Evolutionary conservation across 2,797 vertebrate genomes (phyloP).

Genomic region (Orientallactaga sibirica): DNA sequence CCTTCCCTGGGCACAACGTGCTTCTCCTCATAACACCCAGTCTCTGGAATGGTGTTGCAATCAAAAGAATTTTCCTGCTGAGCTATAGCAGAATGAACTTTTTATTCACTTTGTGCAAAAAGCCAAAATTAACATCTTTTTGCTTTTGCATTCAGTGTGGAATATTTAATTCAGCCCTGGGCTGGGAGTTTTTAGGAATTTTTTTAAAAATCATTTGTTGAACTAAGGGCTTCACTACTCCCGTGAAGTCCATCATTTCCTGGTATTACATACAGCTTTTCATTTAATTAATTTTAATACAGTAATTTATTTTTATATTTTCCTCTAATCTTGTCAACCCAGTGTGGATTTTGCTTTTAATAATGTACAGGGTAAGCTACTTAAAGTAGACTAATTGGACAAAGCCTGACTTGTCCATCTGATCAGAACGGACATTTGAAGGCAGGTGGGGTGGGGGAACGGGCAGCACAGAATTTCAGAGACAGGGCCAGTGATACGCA

Average conservation of each 20-base stretch:
- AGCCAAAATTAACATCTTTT: constrained; percentile 76
- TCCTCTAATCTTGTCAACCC: constrained; percentile 84
- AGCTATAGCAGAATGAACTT: constrained; percentile 74
- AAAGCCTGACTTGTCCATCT: constrained; percentile 81
- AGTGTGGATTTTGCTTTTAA: constrained; percentile 84
- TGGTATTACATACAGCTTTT: constrained; percentile 84
- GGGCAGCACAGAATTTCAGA: background rate
- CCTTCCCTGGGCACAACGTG: background rate
- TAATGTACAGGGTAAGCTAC: constrained; percentile 84
- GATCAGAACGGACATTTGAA: constrained; percentile 79
- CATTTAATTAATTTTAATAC: constrained; percentile 87
- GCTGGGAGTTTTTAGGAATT: constrained; percentile 72
- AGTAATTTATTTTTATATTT: constrained; percentile 87
- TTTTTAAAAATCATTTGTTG: constrained; percentile 78
- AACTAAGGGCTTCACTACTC: constrained; percentile 80
- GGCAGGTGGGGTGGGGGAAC: constrained; percentile 2
- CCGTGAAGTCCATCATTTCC: constrained; percentile 83
- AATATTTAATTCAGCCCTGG: constrained; percentile 70
- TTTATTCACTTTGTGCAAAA: constrained; percentile 68
- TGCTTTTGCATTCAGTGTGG: constrained; percentile 60
- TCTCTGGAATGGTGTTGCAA: constrained; percentile 72
- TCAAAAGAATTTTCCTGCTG: constrained; percentile 75
- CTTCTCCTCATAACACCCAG: constrained; percentile 52
- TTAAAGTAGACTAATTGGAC: constrained; percentile 84
- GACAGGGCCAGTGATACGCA: background rate